A percentile compares a stretch with the other conserved stretches of the same genome.
These are phyloP conservation scores for Syrmaticus mikado DNA, from an alignment of 2,113 vertebrate species.

Conservation along the genomic window DNA sequence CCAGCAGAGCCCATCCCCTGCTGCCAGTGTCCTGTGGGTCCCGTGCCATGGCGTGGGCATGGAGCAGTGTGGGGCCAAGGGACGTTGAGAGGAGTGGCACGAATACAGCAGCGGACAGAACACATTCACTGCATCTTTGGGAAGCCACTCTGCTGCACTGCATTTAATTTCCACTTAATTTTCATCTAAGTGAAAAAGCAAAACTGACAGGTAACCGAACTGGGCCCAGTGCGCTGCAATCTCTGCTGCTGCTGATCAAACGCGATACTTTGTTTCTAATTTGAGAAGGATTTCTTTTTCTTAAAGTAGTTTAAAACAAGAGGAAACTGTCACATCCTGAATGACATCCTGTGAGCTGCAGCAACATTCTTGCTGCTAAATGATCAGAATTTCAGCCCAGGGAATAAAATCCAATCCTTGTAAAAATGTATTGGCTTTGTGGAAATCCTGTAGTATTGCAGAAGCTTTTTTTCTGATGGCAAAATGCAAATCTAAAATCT, in stretches of 20 bases:
- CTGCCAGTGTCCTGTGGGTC: fast-evolving
- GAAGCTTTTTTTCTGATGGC: conserved; percentile 74
- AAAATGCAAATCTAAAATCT: conserved; percentile 78
- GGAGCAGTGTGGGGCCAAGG: neutral
- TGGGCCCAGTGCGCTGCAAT: neutral
- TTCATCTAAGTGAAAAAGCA: neutral
- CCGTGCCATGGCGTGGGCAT: neutral
- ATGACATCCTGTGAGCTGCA: conserved; percentile 78
- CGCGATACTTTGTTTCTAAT: conserved; percentile 43
- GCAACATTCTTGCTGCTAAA: conserved; percentile 70
- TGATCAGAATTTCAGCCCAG: conserved; percentile 76
- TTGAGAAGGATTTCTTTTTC: conserved; percentile 21
- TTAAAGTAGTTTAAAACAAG: conserved; percentile 61
- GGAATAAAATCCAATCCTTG: conserved; percentile 78
- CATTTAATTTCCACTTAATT: neutral
- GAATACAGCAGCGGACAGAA: neutral
- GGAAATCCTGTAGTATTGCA: conserved; percentile 66
- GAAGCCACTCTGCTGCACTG: neutral
- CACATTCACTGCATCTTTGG: neutral
- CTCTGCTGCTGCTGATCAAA: conserved; percentile 11
- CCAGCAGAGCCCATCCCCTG: neutral
- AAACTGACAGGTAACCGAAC: neutral
- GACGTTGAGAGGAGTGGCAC: neutral
- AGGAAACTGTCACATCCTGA: conserved; percentile 82
- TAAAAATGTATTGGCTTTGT: conserved; percentile 79